Evolutionary conservation across 2,888 invertebrate species (phyloP).

Genomic region (Acleris cristana): DNA sequence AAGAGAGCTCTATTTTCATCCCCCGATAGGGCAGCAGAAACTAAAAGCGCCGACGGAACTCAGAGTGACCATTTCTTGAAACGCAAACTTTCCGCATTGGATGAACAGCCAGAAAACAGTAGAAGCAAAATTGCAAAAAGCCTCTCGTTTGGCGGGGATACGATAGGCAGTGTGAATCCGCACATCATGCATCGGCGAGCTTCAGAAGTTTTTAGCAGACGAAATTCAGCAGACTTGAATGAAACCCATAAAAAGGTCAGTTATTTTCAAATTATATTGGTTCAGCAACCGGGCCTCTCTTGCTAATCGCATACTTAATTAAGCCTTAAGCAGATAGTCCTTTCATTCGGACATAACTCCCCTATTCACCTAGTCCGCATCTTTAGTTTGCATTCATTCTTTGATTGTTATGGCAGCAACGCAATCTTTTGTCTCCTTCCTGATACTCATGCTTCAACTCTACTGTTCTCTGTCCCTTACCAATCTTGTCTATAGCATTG

Average conservation of each 20-base stretch:
- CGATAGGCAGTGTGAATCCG: conserved; percentile 54
- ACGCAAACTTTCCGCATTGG: conserved; percentile 77
- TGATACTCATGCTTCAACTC: too few relatives aligned
- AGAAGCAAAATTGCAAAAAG: conserved; percentile 82
- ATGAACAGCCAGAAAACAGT: conserved; percentile 60
- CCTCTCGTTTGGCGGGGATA: conserved; percentile 83
- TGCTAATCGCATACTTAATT: too few relatives aligned
- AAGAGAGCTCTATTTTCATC: conserved; percentile 87
- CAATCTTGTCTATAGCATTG: too few relatives aligned
- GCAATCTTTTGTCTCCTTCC: too few relatives aligned
- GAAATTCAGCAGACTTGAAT: conserved; percentile 79
- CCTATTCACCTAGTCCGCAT: too few relatives aligned
- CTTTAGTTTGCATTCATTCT: too few relatives aligned
- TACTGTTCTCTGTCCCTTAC: too few relatives aligned
- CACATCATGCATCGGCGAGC: conserved; percentile 63
- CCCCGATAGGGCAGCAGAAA: conserved; percentile 75
- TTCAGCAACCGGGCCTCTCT: too few relatives aligned
- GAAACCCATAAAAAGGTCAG: conserved; percentile 86
- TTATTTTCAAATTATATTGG: too few relatives aligned
- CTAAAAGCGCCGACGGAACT: conserved; percentile 69
- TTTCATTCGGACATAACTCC: too few relatives aligned
- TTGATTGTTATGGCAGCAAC: too few relatives aligned
- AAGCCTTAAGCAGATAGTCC: too few relatives aligned
- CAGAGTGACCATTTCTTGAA: conserved; percentile 67
- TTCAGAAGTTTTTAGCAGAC: conserved; percentile 63